phyloP scores from a whole-genome alignment of 2,888 invertebrate genomes.

The Apomyelois bistriatella region DNA sequence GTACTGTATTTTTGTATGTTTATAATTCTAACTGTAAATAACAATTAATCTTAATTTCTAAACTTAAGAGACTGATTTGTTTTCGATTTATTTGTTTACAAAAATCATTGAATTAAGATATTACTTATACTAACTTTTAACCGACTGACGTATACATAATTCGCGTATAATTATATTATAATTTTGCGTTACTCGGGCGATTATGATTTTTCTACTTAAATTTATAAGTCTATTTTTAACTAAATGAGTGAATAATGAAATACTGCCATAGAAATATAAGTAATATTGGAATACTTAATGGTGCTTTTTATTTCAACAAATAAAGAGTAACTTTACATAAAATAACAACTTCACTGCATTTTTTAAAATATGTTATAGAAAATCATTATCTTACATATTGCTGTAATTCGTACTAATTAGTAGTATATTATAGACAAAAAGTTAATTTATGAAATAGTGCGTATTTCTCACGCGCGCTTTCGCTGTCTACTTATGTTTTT shows the following conservation, averaged over 20 bases:
- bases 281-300: background rate
- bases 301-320: background rate
- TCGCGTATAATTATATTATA: slow-evolving; percentile 35
- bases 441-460: too few species aligned
- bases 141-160: slow-evolving; percentile 55
- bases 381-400: background rate
- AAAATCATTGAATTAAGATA: slow-evolving; percentile 41
- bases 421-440: too few species aligned
- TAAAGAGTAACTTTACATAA: background rate
- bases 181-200: slow-evolving; percentile 25
- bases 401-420: background rate
- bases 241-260: background rate
- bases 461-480: too few species aligned
- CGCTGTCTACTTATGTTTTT: too few species aligned
- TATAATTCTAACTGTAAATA: slow-evolving; percentile 54
- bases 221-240: background rate
- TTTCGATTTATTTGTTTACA: slow-evolving; percentile 49
- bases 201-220: slow-evolving; percentile 6
- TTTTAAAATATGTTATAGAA: background rate
- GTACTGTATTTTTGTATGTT: slow-evolving; percentile 15
- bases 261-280: slow-evolving; percentile 7
- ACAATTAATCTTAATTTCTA: slow-evolving; percentile 56
- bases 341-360: background rate
- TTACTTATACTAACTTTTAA: slow-evolving; percentile 42
- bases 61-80: slow-evolving; percentile 76